A percentile compares a stretch with the other conserved stretches of the same genome.
Conservation (phyloP, 92 coral and sea anemone species). For the Epizoanthus ramosus region DNA sequence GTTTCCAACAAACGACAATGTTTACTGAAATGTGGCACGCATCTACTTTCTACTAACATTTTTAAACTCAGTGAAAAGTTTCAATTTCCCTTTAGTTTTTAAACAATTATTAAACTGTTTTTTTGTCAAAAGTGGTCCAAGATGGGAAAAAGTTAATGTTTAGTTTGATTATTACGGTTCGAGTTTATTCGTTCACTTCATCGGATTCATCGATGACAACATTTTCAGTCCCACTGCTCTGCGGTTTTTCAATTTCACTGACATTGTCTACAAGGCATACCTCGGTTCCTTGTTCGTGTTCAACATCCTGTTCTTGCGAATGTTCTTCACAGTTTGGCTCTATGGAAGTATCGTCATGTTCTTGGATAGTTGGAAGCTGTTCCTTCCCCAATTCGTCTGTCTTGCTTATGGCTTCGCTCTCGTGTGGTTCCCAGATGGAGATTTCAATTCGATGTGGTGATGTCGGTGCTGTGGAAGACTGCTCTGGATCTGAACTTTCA, state of each 20-base stretch:
- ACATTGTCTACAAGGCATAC: not conserved
- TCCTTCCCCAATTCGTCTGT: not conserved
- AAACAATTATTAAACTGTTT: no score
- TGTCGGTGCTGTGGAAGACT: not conserved
- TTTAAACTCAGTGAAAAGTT: no score
- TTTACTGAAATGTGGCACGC: no score
- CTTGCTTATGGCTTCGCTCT: not conserved
- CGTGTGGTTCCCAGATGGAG: conserved; percentile 10
- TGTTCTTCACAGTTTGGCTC: not conserved
- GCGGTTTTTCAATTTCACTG: not conserved
- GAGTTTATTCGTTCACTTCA: no score
- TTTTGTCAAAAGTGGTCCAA: no score
- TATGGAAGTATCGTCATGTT: not conserved
- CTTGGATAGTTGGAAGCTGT: not conserved
- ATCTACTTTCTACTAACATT: no score
- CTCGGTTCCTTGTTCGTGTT: not conserved
- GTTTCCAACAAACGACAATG: no score
- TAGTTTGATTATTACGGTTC: no score
- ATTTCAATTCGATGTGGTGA: conserved; percentile 11
- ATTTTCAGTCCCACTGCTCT: not conserved
- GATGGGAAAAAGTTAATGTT: no score
- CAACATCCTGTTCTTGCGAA: not conserved
- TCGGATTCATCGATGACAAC: not conserved
- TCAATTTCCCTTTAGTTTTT: no score
- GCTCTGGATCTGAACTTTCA: not conserved